Conservation (phyloP, 2,113 vertebrate species). For the Pelecanus crispus region DNA sequence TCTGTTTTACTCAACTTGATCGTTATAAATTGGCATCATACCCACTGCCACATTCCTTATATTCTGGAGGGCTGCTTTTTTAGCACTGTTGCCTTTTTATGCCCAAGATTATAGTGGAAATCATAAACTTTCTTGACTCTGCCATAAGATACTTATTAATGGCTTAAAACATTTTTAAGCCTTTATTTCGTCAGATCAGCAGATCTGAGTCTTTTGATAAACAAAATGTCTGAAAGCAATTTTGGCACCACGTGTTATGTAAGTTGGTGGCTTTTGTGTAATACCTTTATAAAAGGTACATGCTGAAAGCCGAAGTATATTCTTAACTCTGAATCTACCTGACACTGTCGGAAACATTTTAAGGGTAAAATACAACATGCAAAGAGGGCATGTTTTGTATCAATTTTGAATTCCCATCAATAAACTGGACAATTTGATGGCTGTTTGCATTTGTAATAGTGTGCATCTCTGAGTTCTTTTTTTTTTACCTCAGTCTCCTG, state of each 20-base stretch:
- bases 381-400: slow-evolving; percentile 71
- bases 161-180: slow-evolving; percentile 74
- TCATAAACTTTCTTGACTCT: slow-evolving; percentile 44
- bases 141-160: slow-evolving; percentile 20
- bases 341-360: slow-evolving; percentile 57
- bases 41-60: slow-evolving; percentile 57
- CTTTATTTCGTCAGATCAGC: slow-evolving; percentile 61
- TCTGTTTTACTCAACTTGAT: slow-evolving; percentile 55
- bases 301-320: slow-evolving; percentile 61
- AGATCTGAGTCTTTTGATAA: slow-evolving; percentile 69
- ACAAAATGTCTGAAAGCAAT: slow-evolving; percentile 55
- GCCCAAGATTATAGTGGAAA: slow-evolving; percentile 41
- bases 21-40: slow-evolving; percentile 32
- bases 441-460: slow-evolving; percentile 70
- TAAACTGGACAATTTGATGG: slow-evolving; percentile 73
- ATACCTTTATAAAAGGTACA: slow-evolving; percentile 62
- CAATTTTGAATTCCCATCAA: slow-evolving; percentile 73
- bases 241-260: slow-evolving; percentile 65
- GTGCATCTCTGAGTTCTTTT: slow-evolving; percentile 53
- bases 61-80: slow-evolving; percentile 66
- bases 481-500: not conserved
- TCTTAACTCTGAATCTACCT: slow-evolving; percentile 66
- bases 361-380: slow-evolving; percentile 54
- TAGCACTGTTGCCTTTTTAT: slow-evolving; percentile 63
- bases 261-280: slow-evolving; percentile 58